Evolutionary conservation across 2,113 vertebrate species (phyloP).

Genomic region (Ameiurus melas): DNA sequence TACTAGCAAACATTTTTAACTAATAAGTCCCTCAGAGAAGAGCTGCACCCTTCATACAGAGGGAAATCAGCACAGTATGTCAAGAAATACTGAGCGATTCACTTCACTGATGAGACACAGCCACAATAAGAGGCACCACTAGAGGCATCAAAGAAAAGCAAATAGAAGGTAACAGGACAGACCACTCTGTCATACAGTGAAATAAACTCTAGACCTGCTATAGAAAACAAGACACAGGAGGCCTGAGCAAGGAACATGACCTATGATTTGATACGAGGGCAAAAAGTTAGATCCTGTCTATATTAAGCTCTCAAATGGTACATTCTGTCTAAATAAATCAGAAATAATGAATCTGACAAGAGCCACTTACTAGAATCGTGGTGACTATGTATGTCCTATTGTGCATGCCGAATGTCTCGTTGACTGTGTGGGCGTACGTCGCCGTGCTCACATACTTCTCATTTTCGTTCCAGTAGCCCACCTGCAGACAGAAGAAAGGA

Average conservation of each 20-base stretch:
- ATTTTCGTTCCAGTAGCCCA: slow-evolving; percentile 96
- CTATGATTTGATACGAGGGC: neutral
- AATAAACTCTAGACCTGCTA: neutral
- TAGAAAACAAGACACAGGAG: neutral
- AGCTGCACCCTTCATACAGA: slow-evolving; percentile 23
- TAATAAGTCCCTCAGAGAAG: slow-evolving; percentile 35
- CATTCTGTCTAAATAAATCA: slow-evolving; percentile 7
- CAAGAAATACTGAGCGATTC: neutral
- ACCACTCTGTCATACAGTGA: neutral
- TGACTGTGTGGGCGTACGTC: slow-evolving; percentile 75
- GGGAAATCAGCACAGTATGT: slow-evolving; percentile 5
- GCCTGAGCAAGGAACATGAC: neutral
- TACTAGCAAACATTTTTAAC: neutral
- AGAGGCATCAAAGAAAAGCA: slow-evolving; percentile 22
- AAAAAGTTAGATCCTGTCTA: neutral
- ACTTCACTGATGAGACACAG: slow-evolving; percentile 5
- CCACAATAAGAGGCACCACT: neutral
- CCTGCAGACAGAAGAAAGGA: slow-evolving; percentile 70
- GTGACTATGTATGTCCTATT: slow-evolving; percentile 94
- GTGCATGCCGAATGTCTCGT: slow-evolving; percentile 86
- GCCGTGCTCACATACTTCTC: slow-evolving; percentile 86
- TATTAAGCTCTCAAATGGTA: neutral
- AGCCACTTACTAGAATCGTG: slow-evolving; percentile 88
- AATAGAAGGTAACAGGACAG: slow-evolving; percentile 26
- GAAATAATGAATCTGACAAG: neutral